Percentiles rank a stretch among this genome's conserved stretches.
These are phyloP conservation scores for Sus cebifrons DNA, from an alignment of 2,797 vertebrate genomes.

Conservation along the genomic window DNA sequence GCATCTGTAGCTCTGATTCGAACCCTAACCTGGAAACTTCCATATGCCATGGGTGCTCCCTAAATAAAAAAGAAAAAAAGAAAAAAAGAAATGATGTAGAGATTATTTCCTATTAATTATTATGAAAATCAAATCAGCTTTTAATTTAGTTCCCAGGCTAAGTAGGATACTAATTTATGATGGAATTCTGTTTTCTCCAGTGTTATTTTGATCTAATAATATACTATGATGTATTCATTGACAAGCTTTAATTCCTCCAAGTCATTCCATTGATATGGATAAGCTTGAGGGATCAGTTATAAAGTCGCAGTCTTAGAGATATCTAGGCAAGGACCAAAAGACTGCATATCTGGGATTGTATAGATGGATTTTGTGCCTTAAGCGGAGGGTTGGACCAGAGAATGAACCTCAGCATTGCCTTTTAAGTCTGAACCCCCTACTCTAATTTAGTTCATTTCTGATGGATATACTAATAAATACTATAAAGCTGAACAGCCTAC, in stretches of 20 bases:
- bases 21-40: no score
- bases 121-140: conserved; percentile 58
- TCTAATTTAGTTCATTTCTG: not conserved
- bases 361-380: not conserved
- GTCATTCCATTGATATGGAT: conserved; percentile 32
- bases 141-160: conserved; percentile 54
- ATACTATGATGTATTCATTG: not conserved
- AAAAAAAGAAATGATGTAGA: no score
- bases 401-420: not conserved
- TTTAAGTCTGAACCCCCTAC: not conserved
- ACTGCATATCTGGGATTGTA: not conserved
- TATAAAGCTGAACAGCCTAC: not conserved
- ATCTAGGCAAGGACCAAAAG: not conserved
- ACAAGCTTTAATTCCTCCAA: conserved; percentile 14
- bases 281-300: not conserved
- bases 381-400: not conserved
- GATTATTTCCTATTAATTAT: not conserved
- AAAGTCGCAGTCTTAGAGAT: not conserved
- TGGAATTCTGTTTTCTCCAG: conserved; percentile 22
- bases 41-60: no score
- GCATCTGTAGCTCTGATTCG: no score
- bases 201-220: conserved; percentile 44
- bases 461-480: not conserved
- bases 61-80: no score
- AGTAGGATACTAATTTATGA: not conserved